These are phyloP conservation scores for Strix aluco DNA, from an alignment of 2,113 vertebrate species.

Conservation along the genomic window DNA sequence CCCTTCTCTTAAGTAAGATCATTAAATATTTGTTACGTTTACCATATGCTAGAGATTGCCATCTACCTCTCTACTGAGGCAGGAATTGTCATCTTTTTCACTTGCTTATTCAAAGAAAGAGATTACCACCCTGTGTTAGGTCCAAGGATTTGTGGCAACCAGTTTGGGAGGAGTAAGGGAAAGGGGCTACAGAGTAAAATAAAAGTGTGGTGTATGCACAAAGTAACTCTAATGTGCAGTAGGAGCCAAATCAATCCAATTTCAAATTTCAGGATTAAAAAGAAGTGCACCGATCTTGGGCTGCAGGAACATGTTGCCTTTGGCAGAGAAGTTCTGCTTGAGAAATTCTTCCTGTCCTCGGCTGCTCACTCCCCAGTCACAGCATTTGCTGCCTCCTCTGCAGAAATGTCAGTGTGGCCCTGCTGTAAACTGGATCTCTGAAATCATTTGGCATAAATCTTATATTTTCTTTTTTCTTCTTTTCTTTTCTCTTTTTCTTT, in stretches of 20 bases:
- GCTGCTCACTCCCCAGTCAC: neutral
- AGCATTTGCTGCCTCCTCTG: neutral
- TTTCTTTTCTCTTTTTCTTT: too few relatives aligned
- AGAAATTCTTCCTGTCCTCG: neutral
- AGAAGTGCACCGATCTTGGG: neutral
- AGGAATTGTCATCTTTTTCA: neutral
- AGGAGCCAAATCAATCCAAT: neutral
- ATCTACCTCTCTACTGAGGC: neutral
- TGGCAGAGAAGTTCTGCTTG: neutral
- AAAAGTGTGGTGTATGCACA: neutral
- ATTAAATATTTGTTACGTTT: neutral
- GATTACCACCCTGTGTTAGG: neutral
- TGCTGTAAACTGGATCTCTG: neutral
- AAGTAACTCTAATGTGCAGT: neutral
- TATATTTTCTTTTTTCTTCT: too few relatives aligned
- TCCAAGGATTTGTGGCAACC: neutral
- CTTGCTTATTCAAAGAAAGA: neutral
- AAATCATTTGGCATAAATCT: neutral
- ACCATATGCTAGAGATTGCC: neutral
- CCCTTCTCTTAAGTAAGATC: neutral
- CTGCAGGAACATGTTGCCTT: neutral
- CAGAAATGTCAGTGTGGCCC: neutral
- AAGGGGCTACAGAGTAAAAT: neutral
- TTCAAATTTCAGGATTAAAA: neutral
- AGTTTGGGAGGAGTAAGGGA: neutral